Evolutionary conservation across 1,140 invertebrate genomes (phyloP).

Genomic region (Bursaphelenchus mucronatus): DNA sequence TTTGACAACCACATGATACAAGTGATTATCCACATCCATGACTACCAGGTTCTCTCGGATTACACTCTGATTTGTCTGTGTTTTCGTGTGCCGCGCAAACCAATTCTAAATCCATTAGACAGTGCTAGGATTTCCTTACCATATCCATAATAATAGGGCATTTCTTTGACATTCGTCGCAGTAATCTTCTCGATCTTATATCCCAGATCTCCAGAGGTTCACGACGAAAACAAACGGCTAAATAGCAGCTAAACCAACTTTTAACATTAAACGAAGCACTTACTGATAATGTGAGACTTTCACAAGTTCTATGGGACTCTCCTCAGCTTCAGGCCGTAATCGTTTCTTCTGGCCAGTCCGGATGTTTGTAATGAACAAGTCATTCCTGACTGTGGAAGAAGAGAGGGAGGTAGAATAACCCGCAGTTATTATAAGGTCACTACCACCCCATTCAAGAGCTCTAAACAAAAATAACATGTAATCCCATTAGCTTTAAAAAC

Average conservation of each 20-base stretch:
- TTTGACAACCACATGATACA: constrained; percentile 59
- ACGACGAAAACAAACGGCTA: constrained; percentile 55
- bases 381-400: constrained; percentile 46
- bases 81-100: constrained; percentile 55
- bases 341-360: constrained; percentile 35
- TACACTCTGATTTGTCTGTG: constrained; percentile 39
- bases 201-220: constrained; percentile 61
- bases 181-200: constrained; percentile 45
- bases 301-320: constrained; percentile 50
- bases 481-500: no score
- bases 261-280: constrained; percentile 17
- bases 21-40: constrained; percentile 56
- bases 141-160: constrained; percentile 59
- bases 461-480: constrained; percentile 15
- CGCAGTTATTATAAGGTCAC: constrained; percentile 38
- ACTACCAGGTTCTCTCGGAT: constrained; percentile 58
- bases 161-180: constrained; percentile 51
- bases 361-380: constrained; percentile 38
- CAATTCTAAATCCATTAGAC: constrained; percentile 38
- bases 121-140: constrained; percentile 31
- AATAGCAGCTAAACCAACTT: constrained; percentile 49
- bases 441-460: constrained; percentile 41
- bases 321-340: constrained; percentile 55
- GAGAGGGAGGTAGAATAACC: constrained; percentile 44
- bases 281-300: constrained; percentile 57